These are phyloP conservation scores for Hippocampus zosterae DNA, from an alignment of 2,113 vertebrate genomes.

Conservation along the genomic window DNA sequence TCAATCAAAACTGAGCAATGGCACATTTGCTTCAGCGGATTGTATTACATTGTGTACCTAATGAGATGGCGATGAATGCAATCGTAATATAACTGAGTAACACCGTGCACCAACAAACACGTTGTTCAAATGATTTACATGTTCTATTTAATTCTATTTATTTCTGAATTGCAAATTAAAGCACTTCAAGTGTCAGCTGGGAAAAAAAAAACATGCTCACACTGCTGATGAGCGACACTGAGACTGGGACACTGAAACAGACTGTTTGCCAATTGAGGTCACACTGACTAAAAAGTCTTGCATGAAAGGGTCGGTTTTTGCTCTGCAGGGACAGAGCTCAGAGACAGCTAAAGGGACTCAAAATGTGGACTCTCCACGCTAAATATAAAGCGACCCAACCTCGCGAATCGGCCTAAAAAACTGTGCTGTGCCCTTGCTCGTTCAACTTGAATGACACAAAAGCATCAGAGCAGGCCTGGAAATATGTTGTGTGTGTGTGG, in stretches of 20 bases:
- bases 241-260: constrained; percentile 5
- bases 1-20: background rate
- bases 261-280: constrained; percentile 62
- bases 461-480: constrained; percentile 31
- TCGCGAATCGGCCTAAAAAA: constrained; percentile 69
- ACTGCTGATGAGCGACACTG: background rate
- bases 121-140: background rate
- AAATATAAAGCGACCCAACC: constrained; percentile 66
- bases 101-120: background rate
- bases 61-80: background rate
- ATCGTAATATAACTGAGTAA: background rate
- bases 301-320: constrained; percentile 56
- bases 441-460: constrained; percentile 41
- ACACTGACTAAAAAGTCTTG: constrained; percentile 46
- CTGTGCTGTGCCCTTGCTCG: constrained; percentile 59
- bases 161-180: background rate
- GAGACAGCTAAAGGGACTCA: constrained; percentile 62
- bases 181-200: background rate
- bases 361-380: constrained; percentile 63
- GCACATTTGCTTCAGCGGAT: background rate
- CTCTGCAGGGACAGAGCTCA: constrained; percentile 56
- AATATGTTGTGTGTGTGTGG: background rate
- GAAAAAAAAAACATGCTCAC: no score
- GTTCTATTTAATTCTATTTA: background rate
- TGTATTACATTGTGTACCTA: background rate